Base-by-base conservation (phyloP, 37 sponge, comb jelly and placozoan genomes). In the Cladorhizidae sp. region DNA sequence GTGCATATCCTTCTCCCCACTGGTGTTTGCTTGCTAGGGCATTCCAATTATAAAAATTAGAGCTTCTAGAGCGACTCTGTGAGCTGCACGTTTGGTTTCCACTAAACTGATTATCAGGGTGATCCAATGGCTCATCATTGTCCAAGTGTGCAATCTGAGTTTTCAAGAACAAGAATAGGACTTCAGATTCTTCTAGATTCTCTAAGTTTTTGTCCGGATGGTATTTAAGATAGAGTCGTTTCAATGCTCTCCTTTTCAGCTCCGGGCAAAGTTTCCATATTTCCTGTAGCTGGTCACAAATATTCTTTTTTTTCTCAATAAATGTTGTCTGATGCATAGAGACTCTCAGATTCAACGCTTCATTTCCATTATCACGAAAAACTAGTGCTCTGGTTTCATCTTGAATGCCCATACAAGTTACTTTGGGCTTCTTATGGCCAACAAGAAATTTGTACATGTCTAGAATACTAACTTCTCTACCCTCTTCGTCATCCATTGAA, bases 181-280 rank as follows among this genome's bases (percentile, higher is more conserved):
- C 75, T 78, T 83, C 84, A 40, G 75, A 67, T 1, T 79, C 39
- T 1, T 80, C 50, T 18, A 39, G 35, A 11, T 74, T 64, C 1
- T 79, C 64, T 11, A 55, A 70, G 23, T 86, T 86, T 41, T 78
- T 83, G 54, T 83, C 89, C 14, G 89, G 83, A 62, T 88, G 89
- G 55, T 74, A 88, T 32, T 77, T 77, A 29, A 83, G 79, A 36
- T 73, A 88, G 43, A 88, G 23, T 14, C 89, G 82, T 1, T 33
- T 21, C 23, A 88, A 40, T 21, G 89, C 84, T 54, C 52, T 78
- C 1, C 29, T 72, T 9, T 52, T 58, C 0, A 80, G 77, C 14
- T 82, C 62, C 25, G 62, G 33, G 11, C 50, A 21, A 9, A 87
- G 76, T 14, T n/a, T 59, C 88, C 88, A 87, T 28, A 82, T 70